Base-by-base conservation (phyloP, 2,113 vertebrate genomes). In the Tretioscincus oriximinensis region DNA sequence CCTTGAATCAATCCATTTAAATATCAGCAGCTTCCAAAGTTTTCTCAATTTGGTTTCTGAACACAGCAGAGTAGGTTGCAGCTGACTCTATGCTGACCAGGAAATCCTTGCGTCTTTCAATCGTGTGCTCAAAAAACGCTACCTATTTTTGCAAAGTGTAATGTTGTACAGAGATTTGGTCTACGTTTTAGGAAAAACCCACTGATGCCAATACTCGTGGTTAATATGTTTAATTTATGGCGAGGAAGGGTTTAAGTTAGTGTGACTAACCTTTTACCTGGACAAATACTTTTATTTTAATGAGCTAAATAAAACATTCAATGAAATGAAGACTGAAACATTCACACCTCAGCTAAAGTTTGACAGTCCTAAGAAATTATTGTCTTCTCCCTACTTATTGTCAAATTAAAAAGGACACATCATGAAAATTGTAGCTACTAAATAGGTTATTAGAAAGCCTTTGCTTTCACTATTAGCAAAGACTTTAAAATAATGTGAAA, bases 401-500 rank as follows among this genome's bases (percentile, higher is more conserved):
- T 91, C 83, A 85, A 94, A 98, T 96, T 97, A 97, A 94, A 91
- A 94, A 86, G 90, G 88, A 88, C 95, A 94, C 94, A 95, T 94
- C 88, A 91, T 96, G 96, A 97, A 58, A 97, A 98, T 95, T 95
- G 86, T 86, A 93, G 89, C 91, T 88, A 88, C 84, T 91, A 93
- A 92, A 91, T 86, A 92, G 91, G 86, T 88, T 94, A 84, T 93
- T 92, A 88, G 92, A 95, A 93, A 94, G 90, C 90, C 88, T 89
- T 94, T 90, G 81, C 92, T 92, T 93, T 93, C 89, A 90, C 90
- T 80, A 69, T 91, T 90, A 93, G 94, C 94, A 92, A 93, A 82
- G 91, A 92, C 90, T 92, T 93, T 76, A 89, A 91, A 92, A 90
- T 84, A 86, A 87, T 51, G 66, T 76, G 47, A 31, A 85, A 74